Conservation (phyloP, 1,140 invertebrate species). For the Eupeodes corollae region DNA sequence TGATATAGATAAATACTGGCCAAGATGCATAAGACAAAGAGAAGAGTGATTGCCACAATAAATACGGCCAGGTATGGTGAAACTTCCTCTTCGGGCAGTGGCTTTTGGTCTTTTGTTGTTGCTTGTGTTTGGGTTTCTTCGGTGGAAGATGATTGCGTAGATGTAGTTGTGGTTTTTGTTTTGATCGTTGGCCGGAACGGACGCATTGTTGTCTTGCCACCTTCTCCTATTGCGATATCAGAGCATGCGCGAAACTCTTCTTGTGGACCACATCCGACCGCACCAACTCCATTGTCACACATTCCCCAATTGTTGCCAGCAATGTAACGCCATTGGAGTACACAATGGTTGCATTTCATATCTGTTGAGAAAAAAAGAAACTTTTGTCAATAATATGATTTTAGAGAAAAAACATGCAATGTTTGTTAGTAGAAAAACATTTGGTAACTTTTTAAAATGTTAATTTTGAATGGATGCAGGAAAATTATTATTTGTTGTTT, state of each 20-base stretch:
- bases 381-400: too few species aligned
- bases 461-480: too few species aligned
- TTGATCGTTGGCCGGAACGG: conserved; percentile 16
- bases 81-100: conserved; percentile 11
- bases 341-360: conserved; percentile 62
- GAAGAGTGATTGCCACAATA: conserved; percentile 37
- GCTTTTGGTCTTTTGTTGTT: conserved; percentile 7
- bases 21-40: conserved; percentile 38
- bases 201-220: conserved; percentile 19
- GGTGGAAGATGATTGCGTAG: conserved; percentile 3
- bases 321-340: conserved; percentile 71
- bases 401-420: too few species aligned
- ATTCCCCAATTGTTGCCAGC: conserved; percentile 71
- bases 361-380: conserved; percentile 4
- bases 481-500: too few species aligned
- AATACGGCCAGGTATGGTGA: conserved; percentile 36
- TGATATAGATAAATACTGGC: conserved; percentile 39
- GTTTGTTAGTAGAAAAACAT: too few species aligned
- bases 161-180: conserved; percentile 5
- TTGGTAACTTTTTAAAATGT: too few species aligned
- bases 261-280: conserved; percentile 72
- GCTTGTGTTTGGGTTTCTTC: conserved; percentile 2
- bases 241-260: conserved; percentile 80
- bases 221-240: conserved; percentile 60
- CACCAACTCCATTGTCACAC: conserved; percentile 57